Conservation (phyloP, 2,113 vertebrate species). For the Antechinus stuartii region DNA sequence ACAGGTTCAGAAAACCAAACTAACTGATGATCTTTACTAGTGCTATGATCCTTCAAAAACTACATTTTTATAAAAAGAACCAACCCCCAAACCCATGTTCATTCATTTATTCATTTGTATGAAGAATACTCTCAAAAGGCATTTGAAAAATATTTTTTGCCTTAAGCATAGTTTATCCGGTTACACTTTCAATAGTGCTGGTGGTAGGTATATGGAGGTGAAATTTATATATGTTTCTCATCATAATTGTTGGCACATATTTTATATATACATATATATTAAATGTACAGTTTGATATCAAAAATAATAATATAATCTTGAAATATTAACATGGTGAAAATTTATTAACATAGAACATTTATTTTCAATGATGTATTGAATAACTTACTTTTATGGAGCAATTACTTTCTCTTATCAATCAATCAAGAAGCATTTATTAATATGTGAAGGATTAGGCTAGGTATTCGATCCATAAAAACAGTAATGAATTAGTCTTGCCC, state of each 20-base stretch:
- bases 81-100: neutral
- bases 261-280: neutral
- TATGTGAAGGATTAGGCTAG: neutral
- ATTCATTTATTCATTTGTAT: neutral
- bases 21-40: neutral
- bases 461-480: neutral
- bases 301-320: neutral
- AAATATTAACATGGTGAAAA: neutral
- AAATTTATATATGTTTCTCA: neutral
- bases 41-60: neutral
- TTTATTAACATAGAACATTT: neutral
- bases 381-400: neutral
- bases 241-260: neutral
- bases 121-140: neutral
- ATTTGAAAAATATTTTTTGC: neutral
- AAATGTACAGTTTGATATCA: neutral
- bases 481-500: neutral
- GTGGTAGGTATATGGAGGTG: neutral
- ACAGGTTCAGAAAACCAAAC: neutral
- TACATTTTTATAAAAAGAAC: neutral
- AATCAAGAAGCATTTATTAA: neutral
- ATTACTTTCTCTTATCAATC: neutral
- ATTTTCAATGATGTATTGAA: neutral
- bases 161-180: neutral
- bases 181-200: neutral